Percentiles rank a stretch among this genome's conserved stretches.
These are phyloP conservation scores for Phaonia tiefii DNA, from an alignment of 2,888 invertebrate genomes.

Conservation along the genomic window DNA sequence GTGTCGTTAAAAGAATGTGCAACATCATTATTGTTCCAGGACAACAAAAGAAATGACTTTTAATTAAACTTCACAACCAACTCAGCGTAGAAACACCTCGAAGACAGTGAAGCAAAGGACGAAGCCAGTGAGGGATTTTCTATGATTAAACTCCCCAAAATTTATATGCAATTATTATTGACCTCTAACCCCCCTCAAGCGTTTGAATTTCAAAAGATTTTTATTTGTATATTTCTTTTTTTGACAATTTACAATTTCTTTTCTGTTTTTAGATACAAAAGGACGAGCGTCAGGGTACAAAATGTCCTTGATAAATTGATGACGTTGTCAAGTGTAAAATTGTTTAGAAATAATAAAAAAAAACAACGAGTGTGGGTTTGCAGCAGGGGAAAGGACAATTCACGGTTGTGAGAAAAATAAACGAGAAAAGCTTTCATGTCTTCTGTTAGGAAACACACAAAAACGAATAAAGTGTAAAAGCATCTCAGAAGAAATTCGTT, in stretches of 20 bases:
- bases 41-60: slow-evolving; percentile 40
- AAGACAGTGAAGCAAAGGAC: not conserved
- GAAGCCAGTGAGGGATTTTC: not conserved
- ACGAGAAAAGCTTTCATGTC: slow-evolving; percentile 18
- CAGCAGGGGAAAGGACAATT: too few relatives aligned
- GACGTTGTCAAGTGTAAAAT: slow-evolving; percentile 47
- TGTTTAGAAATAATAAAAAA: too few relatives aligned
- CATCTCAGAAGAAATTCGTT: slow-evolving; percentile 34
- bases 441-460: not conserved
- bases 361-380: not conserved
- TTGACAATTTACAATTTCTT: slow-evolving; percentile 17
- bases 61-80: slow-evolving; percentile 57
- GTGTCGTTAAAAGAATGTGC: slow-evolving; percentile 44
- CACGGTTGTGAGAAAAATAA: too few relatives aligned
- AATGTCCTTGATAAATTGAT: slow-evolving; percentile 56
- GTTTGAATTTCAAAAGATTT: slow-evolving; percentile 37
- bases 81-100: not conserved
- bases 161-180: slow-evolving; percentile 59
- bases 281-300: not conserved
- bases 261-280: not conserved
- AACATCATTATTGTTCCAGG: slow-evolving; percentile 45
- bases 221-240: not conserved
- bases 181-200: slow-evolving; percentile 38
- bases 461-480: not conserved
- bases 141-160: slow-evolving; percentile 27